Base-by-base conservation (phyloP, 2,113 vertebrate species). In the Aptenodytes forsteri region DNA sequence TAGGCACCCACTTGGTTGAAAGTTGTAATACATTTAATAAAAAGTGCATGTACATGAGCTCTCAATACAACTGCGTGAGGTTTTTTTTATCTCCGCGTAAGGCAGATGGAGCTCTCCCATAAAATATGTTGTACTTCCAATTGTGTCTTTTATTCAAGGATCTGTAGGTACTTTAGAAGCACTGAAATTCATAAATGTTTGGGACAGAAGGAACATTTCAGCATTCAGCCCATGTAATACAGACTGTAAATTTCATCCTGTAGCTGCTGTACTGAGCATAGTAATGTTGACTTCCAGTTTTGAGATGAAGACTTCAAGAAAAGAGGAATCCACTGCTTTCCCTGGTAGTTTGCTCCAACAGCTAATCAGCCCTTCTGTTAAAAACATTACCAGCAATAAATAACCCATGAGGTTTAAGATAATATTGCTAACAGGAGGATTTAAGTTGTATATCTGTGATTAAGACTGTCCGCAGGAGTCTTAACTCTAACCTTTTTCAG, bases 111-210 rank as follows among this genome's bases (percentile, higher is more conserved):
- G 83, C 44, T 75, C 42, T 65, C 47, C 86, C 61, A 25, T 77
- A 90, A 94, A 93, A 83, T 42, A 49, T 0, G 0, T n/a, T 69
- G 72, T 49, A 65, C 22, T 95, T 96, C 65, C 66, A 85, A 54
- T 73, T 16, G 46, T 4, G 25, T 11, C 62, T 86, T 72, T 86
- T 30, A 88, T 73, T 88, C 85, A 38, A 17, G 58, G 64, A 90
- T 58, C 78, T 90, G 78, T 54, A 86, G 89, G 50, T 77, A 66
- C 62, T 93, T 93, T 47, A 92, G 27, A 70, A 93, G 83, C 58
- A 77, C 10, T 25, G 38, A 86, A 50, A 88, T 83, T 73, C 85
- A 81, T 69, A 85, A 93, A 69, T 29, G 44, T 34, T 85, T 4
- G 3, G 54, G 61, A 61, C 70, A 93, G 70, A 83, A 80, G 32